Conservation (phyloP, 2,888 invertebrate genomes). For the Hoplodrina ambigua region DNA sequence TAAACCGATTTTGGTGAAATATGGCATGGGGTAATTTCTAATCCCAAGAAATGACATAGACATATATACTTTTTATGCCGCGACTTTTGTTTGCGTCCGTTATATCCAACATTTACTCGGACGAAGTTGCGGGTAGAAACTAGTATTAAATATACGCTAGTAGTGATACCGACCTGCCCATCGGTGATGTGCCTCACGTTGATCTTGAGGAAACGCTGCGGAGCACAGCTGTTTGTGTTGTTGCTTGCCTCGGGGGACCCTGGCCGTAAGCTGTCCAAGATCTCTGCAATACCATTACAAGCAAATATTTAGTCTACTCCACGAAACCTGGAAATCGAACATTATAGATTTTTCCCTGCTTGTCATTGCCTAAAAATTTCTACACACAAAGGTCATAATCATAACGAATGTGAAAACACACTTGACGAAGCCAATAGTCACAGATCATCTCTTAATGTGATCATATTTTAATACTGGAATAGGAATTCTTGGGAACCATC, state of each 20-base stretch:
- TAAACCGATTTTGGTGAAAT: too few relatives aligned
- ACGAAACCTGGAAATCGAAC: not conserved
- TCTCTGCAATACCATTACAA: slow-evolving; percentile 89
- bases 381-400: not conserved
- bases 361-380: too few relatives aligned
- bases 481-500: too few relatives aligned
- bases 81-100: too few relatives aligned
- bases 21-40: too few relatives aligned
- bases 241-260: slow-evolving; percentile 94
- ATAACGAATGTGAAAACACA: not conserved
- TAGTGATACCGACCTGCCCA: slow-evolving; percentile 92
- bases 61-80: too few relatives aligned
- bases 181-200: slow-evolving; percentile 98
- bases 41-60: too few relatives aligned
- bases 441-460: too few relatives aligned
- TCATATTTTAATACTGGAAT: too few relatives aligned
- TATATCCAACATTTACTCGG: too few relatives aligned
- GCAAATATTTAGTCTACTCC: not conserved
- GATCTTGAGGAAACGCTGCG: slow-evolving; percentile 97
- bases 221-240: slow-evolving; percentile 91
- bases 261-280: slow-evolving; percentile 95
- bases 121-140: too few relatives aligned
- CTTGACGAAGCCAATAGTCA: too few relatives aligned
- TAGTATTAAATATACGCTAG: not conserved
- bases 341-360: not conserved